Evolutionary conservation across 2,888 invertebrate species (phyloP).

Genomic region (Hololepta plana): DNA sequence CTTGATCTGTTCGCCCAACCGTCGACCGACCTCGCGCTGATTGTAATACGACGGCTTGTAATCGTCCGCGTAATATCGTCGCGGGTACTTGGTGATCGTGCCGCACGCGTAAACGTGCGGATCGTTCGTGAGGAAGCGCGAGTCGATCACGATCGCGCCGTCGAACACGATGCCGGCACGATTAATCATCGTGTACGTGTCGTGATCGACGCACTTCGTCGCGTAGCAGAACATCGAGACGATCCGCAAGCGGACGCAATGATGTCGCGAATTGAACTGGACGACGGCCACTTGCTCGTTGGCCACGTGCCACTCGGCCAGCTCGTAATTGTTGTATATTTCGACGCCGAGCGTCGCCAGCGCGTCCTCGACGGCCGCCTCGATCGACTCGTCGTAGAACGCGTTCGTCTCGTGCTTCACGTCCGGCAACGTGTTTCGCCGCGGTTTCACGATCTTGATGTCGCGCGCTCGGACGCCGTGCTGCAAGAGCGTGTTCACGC

Average conservation of each 20-base stretch:
- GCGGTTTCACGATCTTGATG: slow-evolving; percentile 27
- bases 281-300: slow-evolving; percentile 24
- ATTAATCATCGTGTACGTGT: slow-evolving; percentile 31
- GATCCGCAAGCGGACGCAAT: slow-evolving; percentile 15
- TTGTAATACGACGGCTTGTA: slow-evolving; percentile 25
- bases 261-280: slow-evolving; percentile 15
- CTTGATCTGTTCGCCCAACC: slow-evolving; percentile 4
- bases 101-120: slow-evolving; percentile 39
- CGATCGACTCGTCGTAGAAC: slow-evolving; percentile 13
- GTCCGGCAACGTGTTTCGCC: slow-evolving; percentile 10
- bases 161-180: slow-evolving; percentile 32
- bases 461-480: slow-evolving; percentile 26
- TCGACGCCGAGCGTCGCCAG: slow-evolving; percentile 15
- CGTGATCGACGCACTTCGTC: slow-evolving; percentile 15
- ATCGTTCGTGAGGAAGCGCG: slow-evolving; percentile 38
- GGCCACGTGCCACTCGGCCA: slow-evolving; percentile 22
- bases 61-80: slow-evolving; percentile 29
- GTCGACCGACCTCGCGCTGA: slow-evolving; percentile 7
- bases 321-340: slow-evolving; percentile 16
- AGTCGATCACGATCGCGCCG: slow-evolving; percentile 37
- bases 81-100: slow-evolving; percentile 35
- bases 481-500: slow-evolving; percentile 28
- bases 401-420: slow-evolving; percentile 6
- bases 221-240: slow-evolving; percentile 19
- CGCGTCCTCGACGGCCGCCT: slow-evolving; percentile 13